Evolutionary conservation across 2,797 vertebrate species (phyloP), one percentile per base, ranked within the genome.

Genomic region (Hephaestus fuliginosus): DNA sequence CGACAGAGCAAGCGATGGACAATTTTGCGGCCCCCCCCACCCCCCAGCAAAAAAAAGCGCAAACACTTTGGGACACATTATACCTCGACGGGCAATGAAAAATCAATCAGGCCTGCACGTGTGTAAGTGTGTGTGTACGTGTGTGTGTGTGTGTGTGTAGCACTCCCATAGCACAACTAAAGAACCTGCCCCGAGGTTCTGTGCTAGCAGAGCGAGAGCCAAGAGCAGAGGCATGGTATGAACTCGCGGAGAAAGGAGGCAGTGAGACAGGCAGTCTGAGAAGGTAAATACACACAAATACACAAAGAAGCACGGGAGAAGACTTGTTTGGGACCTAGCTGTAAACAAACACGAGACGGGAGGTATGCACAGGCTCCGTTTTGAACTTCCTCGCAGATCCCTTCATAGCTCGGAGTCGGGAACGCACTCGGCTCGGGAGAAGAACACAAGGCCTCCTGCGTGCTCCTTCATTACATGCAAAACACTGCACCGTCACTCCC

Each of bases 41-140:
- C 87, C 77, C 51, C 57, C 43, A 61, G 63, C 81, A 62, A 85
- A 88, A 88, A 85, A 72, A 83, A 82, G 77, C 9, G 5, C 76
- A 83, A 80, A 82, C 80, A 83, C 84, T 90, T 80, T 73, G 74
- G 78, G 81, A 90, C 62, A 65, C 58, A 78, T 80, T 81, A 86
- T 48, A 80, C 55, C 71, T 78, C 68, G n/a, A 67, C 81, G 78
- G 62, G 90, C 75, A 80, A 87, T 83, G 84, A 74, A 85, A 89
- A 90, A 89, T 88, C 88, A 84, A 84, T 89, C 87, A 67, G 73
- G 58, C 55, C 49, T 28, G 46, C 0, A 28, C 68, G 65, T 53
- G 78, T 51, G 44, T 39, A 12, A 67, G 53, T 80, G 61, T 41
- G 71, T 68, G 41, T 44, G 30, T 65, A 46, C 64, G 41, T 41